A percentile compares a stretch with the other conserved stretches of the same genome.
Evolutionary conservation across 2,888 invertebrate species (phyloP).

Genomic region (Clusia tigrina): DNA sequence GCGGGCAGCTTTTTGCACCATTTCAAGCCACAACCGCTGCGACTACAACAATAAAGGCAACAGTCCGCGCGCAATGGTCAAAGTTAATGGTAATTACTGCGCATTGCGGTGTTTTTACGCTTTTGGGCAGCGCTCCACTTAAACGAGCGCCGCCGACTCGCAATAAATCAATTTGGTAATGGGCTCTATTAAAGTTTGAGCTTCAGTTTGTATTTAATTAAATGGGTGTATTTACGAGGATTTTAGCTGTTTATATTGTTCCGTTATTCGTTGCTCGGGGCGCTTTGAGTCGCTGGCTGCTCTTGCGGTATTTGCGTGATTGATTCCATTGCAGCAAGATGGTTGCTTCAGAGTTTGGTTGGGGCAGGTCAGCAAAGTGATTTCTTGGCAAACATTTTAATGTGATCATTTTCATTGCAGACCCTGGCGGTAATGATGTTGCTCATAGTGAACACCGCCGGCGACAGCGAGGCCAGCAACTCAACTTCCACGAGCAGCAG

Average conservation of each 20-base stretch:
- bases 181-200: too few relatives aligned
- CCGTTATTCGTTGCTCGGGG: too few relatives aligned
- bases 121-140: too few relatives aligned
- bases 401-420: conserved; percentile 30
- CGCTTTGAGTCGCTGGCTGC: neutral
- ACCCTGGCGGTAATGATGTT: conserved; percentile 41
- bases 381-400: neutral
- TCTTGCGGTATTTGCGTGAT: neutral
- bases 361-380: too few relatives aligned
- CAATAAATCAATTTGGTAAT: too few relatives aligned
- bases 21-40: neutral
- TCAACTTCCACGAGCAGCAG: neutral
- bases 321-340: too few relatives aligned
- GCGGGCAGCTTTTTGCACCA: conserved; percentile 7
- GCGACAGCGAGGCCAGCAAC: conserved; percentile 26
- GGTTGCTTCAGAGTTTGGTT: neutral
- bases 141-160: too few relatives aligned
- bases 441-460: conserved; percentile 33
- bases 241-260: too few relatives aligned
- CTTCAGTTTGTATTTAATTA: too few relatives aligned
- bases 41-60: too few relatives aligned
- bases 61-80: conserved; percentile 1
- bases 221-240: too few relatives aligned
- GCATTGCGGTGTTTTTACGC: neutral
- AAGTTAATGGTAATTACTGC: neutral